Conservation (phyloP, 1,140 invertebrate species). For the Brachionus rotundiformis region DNA sequence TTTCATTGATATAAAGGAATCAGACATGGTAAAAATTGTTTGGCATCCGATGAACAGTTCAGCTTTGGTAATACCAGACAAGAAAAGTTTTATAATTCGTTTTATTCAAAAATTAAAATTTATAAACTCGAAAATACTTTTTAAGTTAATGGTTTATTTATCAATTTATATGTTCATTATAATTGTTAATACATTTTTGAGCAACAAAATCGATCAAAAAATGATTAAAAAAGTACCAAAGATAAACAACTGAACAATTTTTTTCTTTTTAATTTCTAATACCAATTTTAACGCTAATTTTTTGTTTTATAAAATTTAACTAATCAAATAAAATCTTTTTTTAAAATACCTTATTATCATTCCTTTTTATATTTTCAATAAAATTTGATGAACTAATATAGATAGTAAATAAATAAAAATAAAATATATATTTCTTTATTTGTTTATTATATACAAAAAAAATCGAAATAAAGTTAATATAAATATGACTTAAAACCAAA, state of each 20-base stretch:
- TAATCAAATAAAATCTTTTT: too few species aligned
- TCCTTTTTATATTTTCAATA: too few species aligned
- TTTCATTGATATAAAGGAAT: background rate
- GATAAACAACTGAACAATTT: background rate
- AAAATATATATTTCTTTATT: too few species aligned
- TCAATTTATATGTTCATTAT: background rate
- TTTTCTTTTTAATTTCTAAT: too few species aligned
- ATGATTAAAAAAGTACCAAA: background rate
- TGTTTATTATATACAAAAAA: too few species aligned
- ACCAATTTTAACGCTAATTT: too few species aligned
- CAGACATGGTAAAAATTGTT: background rate
- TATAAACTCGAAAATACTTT: background rate
- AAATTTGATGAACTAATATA: too few species aligned
- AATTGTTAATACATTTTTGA: background rate
- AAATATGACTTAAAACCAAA: background rate
- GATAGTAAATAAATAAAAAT: too few species aligned
- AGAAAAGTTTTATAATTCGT: background rate
- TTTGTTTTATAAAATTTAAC: too few species aligned
- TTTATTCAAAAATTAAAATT: background rate
- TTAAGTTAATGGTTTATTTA: background rate
- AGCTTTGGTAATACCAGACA: too few species aligned
- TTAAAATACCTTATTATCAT: too few species aligned
- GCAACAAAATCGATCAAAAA: constrained; percentile 11
- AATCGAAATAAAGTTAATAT: background rate
- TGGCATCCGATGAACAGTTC: background rate